Evolutionary conservation across 1,140 invertebrate genomes (phyloP).

Genomic region (Capitella teleta): DNA sequence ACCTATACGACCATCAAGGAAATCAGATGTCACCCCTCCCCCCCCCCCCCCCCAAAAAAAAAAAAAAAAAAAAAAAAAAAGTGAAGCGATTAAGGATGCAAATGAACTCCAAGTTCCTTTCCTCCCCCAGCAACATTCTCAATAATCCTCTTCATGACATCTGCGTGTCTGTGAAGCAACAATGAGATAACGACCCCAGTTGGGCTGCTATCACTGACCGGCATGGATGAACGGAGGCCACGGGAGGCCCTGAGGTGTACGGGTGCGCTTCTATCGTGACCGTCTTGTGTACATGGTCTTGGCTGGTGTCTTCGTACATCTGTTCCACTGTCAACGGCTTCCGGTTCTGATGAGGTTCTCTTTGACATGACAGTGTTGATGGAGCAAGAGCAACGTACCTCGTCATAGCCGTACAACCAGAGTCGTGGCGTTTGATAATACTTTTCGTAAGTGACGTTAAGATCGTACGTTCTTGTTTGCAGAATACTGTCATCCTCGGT

Average conservation of each 20-base stretch:
- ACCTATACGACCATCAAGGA: constrained; percentile 50
- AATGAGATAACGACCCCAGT: no score
- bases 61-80: no score
- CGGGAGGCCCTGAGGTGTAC: constrained; percentile 70
- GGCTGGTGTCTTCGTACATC: constrained; percentile 96
- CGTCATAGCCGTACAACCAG: constrained; percentile 95
- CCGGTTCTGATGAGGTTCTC: constrained; percentile 53
- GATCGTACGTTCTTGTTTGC: constrained; percentile 90
- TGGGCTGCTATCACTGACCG: no score
- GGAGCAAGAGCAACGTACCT: constrained; percentile 48
- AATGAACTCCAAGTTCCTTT: constrained; percentile 86
- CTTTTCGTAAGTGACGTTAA: constrained; percentile 99
- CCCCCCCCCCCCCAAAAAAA: no score
- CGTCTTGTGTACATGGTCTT: constrained; percentile 99
- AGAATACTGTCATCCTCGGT: constrained; percentile 52
- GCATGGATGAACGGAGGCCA: constrained; percentile 93
- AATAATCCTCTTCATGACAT: constrained; percentile 99
- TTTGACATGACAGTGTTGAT: not conserved
- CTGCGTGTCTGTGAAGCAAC: constrained; percentile 97
- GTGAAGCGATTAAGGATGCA: no score
- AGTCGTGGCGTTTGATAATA: constrained; percentile 97
- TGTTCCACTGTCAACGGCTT: constrained; percentile 83
- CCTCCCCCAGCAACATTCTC: constrained; percentile 93
- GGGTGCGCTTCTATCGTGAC: constrained; percentile 98
- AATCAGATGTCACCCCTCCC: no score